These are phyloP conservation scores for Lethocerus indicus DNA, from an alignment of 1,140 invertebrate species.

Conservation along the genomic window DNA sequence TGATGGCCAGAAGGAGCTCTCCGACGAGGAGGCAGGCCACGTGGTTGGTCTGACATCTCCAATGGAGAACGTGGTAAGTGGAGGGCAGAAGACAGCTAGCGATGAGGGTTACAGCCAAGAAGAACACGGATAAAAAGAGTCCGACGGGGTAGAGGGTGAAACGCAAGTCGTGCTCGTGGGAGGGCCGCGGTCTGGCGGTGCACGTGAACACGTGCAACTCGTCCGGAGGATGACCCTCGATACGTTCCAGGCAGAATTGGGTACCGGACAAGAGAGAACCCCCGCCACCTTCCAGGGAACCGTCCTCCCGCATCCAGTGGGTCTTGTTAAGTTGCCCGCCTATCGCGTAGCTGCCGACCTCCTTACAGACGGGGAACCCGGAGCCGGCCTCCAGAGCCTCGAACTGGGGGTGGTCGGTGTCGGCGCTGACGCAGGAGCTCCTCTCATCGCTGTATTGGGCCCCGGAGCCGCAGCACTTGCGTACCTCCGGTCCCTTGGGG, in stretches of 20 bases:
- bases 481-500: slow-evolving; percentile 25
- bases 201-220: slow-evolving; percentile 42
- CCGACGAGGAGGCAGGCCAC: slow-evolving; percentile 60
- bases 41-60: slow-evolving; percentile 69
- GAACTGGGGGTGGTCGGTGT: slow-evolving; percentile 20
- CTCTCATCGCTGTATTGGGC: slow-evolving; percentile 34
- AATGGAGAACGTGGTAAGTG: slow-evolving; percentile 65
- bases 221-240: slow-evolving; percentile 28
- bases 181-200: slow-evolving; percentile 16
- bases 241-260: slow-evolving; percentile 42
- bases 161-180: slow-evolving; percentile 36
- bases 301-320: slow-evolving; percentile 26
- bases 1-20: slow-evolving; percentile 53
- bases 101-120: slow-evolving; percentile 55
- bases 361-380: slow-evolving; percentile 33
- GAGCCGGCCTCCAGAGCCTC: slow-evolving; percentile 14
- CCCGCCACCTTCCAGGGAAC: slow-evolving; percentile 24
- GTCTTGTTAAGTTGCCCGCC: slow-evolving; percentile 28
- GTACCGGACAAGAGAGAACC: slow-evolving; percentile 25
- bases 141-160: slow-evolving; percentile 54
- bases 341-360: slow-evolving; percentile 21
- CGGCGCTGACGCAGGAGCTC: slow-evolving; percentile 24
- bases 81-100: slow-evolving; percentile 56
- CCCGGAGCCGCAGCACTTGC: slow-evolving; percentile 38
- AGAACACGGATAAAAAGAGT: slow-evolving; percentile 54